phyloP scores from a whole-genome alignment of 2,797 vertebrate genomes.

The Hyperoplus immaculatus region DNA sequence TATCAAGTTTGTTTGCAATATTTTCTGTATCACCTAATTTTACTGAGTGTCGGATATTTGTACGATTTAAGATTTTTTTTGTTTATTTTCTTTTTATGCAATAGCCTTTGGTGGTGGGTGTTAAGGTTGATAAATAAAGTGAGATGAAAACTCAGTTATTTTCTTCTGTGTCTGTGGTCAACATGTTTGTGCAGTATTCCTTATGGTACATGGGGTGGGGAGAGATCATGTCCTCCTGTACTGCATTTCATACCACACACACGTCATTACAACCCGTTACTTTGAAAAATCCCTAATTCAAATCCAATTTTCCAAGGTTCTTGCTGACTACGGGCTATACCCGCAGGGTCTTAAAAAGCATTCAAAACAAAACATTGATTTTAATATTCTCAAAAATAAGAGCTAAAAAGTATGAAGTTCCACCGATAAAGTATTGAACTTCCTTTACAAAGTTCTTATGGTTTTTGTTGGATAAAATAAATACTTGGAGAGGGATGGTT shows the following conservation, averaged over 20 bases:
- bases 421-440: no score
- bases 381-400: no score
- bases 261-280: not conserved
- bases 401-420: no score
- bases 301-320: constrained; percentile 41
- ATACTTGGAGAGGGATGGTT: no score
- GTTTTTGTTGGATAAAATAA: no score
- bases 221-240: not conserved
- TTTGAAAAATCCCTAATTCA: constrained; percentile 38
- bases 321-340: no score
- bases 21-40: constrained; percentile 30
- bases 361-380: no score
- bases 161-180: constrained; percentile 1
- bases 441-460: no score
- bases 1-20: constrained; percentile 22
- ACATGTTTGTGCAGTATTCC: not conserved
- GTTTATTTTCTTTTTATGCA: constrained; percentile 44
- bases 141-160: constrained; percentile 27
- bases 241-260: not conserved
- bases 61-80: constrained; percentile 45
- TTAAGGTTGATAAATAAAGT: constrained; percentile 71
- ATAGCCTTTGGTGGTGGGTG: constrained; percentile 62
- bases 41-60: constrained; percentile 44
- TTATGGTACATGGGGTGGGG: not conserved
- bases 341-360: no score